phyloP scores from a whole-genome alignment of 1,140 invertebrate genomes.

The Lucilia cuprina region DNA sequence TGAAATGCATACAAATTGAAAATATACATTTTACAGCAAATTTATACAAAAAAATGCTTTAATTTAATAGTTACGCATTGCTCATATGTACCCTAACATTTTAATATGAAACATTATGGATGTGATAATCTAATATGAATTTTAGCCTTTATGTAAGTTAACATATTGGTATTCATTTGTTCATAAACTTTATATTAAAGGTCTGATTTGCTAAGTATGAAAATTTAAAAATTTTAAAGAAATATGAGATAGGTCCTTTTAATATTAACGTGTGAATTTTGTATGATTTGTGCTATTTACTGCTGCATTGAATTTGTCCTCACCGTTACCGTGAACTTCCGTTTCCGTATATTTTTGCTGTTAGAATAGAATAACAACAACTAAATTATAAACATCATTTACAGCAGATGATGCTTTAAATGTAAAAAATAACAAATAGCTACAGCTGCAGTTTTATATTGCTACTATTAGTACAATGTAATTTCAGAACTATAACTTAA shows the following conservation, averaged over 20 bases:
- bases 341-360: background rate
- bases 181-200: background rate
- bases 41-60: background rate
- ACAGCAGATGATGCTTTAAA: background rate
- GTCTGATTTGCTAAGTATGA: background rate
- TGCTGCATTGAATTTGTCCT: constrained; percentile 10
- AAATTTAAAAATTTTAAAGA: background rate
- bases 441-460: background rate
- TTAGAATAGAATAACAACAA: background rate
- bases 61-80: background rate
- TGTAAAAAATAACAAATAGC: background rate
- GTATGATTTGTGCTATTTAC: background rate
- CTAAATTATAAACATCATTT: background rate
- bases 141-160: no score
- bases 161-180: no score
- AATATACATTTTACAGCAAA: background rate
- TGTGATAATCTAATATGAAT: background rate
- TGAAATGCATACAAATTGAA: background rate
- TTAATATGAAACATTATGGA: no score
- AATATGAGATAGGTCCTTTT: no score
- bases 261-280: background rate
- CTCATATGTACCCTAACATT: background rate
- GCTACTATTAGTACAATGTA: no score
- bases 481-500: no score
- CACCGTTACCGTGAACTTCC: background rate